Conservation (phyloP, 2,797 vertebrate genomes). For the Thunnus albacares region DNA sequence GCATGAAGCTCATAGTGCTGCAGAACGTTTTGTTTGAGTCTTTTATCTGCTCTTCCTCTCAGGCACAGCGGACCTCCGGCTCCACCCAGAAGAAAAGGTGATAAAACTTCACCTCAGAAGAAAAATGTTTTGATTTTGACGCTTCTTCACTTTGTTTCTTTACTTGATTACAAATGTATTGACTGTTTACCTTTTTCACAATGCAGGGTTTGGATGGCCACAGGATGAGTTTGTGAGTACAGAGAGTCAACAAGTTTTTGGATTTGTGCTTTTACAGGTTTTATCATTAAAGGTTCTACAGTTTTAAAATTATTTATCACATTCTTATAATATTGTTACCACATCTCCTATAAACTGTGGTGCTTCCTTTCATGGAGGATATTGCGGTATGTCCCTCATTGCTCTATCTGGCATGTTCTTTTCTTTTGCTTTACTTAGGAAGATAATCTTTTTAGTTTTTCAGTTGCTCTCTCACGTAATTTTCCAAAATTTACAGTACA, state of each 20-base stretch:
- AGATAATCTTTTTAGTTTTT: no score
- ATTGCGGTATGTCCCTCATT: neutral
- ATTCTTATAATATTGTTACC: neutral
- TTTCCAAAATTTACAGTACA: no score
- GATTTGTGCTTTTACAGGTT: neutral
- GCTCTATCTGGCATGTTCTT: no score
- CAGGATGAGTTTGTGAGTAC: constrained; percentile 85
- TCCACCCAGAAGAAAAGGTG: constrained; percentile 84
- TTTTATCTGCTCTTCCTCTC: constrained; percentile 3
- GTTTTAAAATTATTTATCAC: neutral
- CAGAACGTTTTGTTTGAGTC: neutral
- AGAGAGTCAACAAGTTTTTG: constrained; percentile 1
- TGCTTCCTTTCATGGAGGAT: neutral
- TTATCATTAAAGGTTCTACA: neutral
- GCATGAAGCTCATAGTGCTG: neutral
- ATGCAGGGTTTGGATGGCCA: constrained; percentile 73
- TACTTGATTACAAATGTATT: neutral
- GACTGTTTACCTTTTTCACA: constrained; percentile 41
- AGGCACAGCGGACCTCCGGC: constrained; percentile 78
- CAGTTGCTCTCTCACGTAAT: no score
- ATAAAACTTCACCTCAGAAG: neutral
- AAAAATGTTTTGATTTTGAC: neutral
- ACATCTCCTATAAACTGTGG: neutral
- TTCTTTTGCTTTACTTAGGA: no score
- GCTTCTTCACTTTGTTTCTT: neutral